A percentile compares a stretch with the other conserved stretches of the same genome.
Conservation (phyloP, 2,113 vertebrate species). For the Phoxinus phoxinus region DNA sequence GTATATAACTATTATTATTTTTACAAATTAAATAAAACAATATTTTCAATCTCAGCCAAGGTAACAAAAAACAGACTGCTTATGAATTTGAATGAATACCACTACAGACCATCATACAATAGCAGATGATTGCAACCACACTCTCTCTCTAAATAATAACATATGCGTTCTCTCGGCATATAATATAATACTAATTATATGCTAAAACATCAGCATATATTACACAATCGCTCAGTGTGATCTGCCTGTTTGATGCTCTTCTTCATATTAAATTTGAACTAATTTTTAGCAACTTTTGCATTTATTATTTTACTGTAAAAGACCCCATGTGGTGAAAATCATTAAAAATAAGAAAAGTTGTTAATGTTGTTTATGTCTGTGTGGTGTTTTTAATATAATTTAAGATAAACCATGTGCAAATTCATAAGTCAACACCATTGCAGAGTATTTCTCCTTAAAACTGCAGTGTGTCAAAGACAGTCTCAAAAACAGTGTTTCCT, state of each 20-base stretch:
- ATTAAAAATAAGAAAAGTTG: not conserved
- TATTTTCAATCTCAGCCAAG: not conserved
- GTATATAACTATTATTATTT: not conserved
- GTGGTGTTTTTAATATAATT: too few species aligned
- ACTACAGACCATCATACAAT: not conserved
- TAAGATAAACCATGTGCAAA: too few species aligned
- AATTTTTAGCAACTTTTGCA: too few species aligned
- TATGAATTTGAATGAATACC: not conserved
- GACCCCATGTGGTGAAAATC: too few species aligned
- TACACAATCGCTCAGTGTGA: not conserved
- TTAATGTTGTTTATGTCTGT: too few species aligned
- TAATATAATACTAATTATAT: conserved; percentile 9
- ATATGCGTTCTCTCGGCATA: not conserved
- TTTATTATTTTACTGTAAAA: not conserved
- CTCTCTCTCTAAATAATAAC: not conserved
- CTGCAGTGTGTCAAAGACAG: too few species aligned
- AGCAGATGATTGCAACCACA: conserved; percentile 1
- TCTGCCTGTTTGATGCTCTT: too few species aligned
- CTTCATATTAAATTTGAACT: too few species aligned
- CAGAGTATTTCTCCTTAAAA: too few species aligned
- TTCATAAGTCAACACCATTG: too few species aligned
- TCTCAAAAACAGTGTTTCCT: too few species aligned
- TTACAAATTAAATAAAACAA: not conserved
- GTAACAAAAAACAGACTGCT: not conserved
- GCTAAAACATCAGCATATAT: not conserved